Evolutionary conservation across 2,113 vertebrate species (phyloP).

Genomic region (Prolemur simus): DNA sequence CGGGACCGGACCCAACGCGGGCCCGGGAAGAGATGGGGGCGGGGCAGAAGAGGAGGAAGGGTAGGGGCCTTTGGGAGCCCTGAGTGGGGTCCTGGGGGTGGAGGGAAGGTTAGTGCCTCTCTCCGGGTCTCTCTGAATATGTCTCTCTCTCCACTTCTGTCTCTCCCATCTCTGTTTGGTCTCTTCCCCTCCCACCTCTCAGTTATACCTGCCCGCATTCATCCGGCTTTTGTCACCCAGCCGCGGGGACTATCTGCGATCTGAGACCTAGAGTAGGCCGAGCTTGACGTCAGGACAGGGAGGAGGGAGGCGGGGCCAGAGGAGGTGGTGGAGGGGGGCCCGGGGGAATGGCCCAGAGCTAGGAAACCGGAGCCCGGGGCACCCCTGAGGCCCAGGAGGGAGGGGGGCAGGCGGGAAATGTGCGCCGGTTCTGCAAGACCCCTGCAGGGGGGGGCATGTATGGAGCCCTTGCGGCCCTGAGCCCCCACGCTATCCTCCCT

Average conservation of each 20-base stretch:
- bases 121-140: background rate
- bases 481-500: background rate
- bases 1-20: background rate
- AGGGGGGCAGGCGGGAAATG: background rate
- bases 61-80: background rate
- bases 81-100: background rate
- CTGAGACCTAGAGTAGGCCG: conserved; percentile 38
- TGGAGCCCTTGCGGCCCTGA: background rate
- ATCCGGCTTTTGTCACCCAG: background rate
- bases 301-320: conserved; percentile 40
- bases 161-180: background rate
- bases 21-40: background rate
- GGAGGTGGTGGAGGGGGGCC: background rate
- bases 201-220: background rate
- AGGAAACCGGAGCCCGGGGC: conserved; percentile 33
- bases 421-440: background rate
- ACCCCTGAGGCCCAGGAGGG: background rate
- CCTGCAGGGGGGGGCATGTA: background rate
- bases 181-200: no score
- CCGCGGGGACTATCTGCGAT: background rate
- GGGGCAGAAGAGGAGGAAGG: background rate
- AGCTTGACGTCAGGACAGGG: conserved; percentile 54
- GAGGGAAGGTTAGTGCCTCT: background rate
- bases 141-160: background rate
- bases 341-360: background rate